Percentiles rank a stretch among this genome's conserved stretches.
Conservation (phyloP, 2,888 invertebrate genomes). For the Cotesia congregata region DNA sequence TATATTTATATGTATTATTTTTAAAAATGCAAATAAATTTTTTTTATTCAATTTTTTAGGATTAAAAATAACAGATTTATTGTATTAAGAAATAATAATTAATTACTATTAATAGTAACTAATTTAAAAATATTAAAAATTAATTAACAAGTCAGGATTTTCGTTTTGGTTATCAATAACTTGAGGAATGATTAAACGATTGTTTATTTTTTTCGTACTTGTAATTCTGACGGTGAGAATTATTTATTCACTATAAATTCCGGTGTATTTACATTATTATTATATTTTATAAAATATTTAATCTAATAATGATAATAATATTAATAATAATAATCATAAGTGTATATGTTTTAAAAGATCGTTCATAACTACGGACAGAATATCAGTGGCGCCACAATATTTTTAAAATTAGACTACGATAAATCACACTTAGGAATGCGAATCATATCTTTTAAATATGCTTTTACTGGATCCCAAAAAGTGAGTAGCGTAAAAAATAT, state of each 20-base stretch:
- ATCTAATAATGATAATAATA: background rate
- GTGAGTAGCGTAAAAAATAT: conserved; percentile 8
- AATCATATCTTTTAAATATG: conserved; percentile 44
- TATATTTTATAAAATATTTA: background rate
- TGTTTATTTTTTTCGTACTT: background rate
- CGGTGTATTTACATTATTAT: background rate
- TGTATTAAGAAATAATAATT: conserved; percentile 11
- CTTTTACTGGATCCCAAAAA: conserved; percentile 33
- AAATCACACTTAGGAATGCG: conserved; percentile 44
- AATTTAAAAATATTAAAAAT: background rate
- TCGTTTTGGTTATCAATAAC: conserved; percentile 20
- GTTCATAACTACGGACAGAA: conserved; percentile 5
- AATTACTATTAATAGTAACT: background rate
- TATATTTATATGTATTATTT: conserved; percentile 12
- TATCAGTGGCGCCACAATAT: conserved; percentile 33
- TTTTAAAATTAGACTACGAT: conserved; percentile 48
- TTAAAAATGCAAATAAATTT: background rate
- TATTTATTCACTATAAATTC: background rate
- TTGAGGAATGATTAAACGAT: background rate
- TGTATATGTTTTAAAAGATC: conserved; percentile 6
- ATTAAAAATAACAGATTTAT: background rate
- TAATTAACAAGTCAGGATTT: background rate
- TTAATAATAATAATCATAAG: background rate
- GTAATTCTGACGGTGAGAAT: background rate
- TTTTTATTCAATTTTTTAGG: background rate